Evolutionary conservation across 1,140 invertebrate species (phyloP).

Genomic region (Harpegnathos saltator): DNA sequence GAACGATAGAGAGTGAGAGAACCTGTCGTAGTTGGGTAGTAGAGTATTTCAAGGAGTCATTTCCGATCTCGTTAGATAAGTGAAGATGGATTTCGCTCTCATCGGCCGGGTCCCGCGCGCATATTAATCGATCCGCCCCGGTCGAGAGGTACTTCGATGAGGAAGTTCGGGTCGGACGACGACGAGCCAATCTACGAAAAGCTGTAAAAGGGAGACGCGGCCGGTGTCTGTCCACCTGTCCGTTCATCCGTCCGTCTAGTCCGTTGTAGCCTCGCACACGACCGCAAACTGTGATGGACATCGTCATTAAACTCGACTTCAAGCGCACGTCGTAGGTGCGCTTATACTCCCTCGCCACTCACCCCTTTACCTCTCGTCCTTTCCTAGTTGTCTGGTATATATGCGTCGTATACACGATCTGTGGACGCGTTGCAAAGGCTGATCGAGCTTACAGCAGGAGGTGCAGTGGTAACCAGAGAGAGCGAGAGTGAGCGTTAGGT

Average conservation of each 20-base stretch:
- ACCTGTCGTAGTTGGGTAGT: conserved; percentile 16
- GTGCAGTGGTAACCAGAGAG: conserved; percentile 26
- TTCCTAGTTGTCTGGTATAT: conserved; percentile 16
- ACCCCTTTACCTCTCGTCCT: neutral
- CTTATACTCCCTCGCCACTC: neutral
- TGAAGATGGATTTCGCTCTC: conserved; percentile 14
- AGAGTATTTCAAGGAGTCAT: conserved; percentile 33
- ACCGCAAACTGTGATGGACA: conserved; percentile 76
- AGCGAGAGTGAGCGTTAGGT: conserved; percentile 11
- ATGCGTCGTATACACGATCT: conserved; percentile 66
- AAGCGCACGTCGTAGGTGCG: conserved; percentile 50
- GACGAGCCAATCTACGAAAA: conserved; percentile 48
- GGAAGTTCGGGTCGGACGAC: conserved; percentile 39
- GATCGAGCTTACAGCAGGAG: conserved; percentile 43
- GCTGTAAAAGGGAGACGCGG: conserved; percentile 50
- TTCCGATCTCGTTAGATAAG: conserved; percentile 39
- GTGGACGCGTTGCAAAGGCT: conserved; percentile 39
- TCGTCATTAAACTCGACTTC: conserved; percentile 76
- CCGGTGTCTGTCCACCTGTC: too few species aligned
- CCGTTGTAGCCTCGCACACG: conserved; percentile 26
- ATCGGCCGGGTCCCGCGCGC: neutral
- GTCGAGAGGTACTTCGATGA: conserved; percentile 42
- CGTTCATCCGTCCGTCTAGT: neutral
- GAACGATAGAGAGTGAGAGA: too few species aligned
- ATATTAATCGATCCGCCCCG: conserved; percentile 46